Conservation (phyloP, 64 coral and sea anemone genomes). For the Dendrophyllia cribrosa region DNA sequence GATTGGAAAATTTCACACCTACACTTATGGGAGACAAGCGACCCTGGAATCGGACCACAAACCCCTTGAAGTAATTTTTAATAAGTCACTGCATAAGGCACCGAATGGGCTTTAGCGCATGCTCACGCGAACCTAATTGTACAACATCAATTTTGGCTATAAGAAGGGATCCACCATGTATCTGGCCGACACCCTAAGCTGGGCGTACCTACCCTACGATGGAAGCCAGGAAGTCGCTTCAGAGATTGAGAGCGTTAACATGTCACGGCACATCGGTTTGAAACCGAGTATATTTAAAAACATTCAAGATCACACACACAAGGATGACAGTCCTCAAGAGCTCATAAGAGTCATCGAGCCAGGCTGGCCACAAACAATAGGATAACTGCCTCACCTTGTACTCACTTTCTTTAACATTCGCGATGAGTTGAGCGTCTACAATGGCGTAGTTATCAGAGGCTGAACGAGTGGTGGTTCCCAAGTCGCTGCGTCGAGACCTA, state of each 20-base stretch:
- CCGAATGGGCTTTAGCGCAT: conserved; percentile 3
- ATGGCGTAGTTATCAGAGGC: conserved; percentile 10
- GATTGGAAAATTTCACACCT: not conserved
- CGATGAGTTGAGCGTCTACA: conserved; percentile 15
- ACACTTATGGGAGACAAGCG: not conserved
- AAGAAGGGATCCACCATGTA: not conserved
- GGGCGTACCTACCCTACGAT: not conserved
- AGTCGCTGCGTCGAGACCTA: conserved; percentile 1
- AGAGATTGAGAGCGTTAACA: not conserved
- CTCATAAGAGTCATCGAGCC: conserved; percentile 15
- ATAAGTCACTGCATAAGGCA: not conserved
- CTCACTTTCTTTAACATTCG: conserved; percentile 6
- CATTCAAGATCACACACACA: not conserved
- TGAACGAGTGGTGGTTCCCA: conserved; percentile 10
- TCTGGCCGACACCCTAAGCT: not conserved
- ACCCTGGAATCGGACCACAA: conserved; percentile 14
- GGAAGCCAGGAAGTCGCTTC: not conserved
- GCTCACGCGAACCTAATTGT: not conserved
- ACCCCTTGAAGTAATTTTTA: not conserved
- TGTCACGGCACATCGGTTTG: not conserved
- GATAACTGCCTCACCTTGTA: not conserved
- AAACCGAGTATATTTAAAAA: not conserved
- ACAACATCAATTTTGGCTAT: not conserved
- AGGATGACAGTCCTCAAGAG: conserved; percentile 16
- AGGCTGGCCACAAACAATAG: conserved; percentile 12